A percentile compares a stretch with the other conserved stretches of the same genome.
Evolutionary conservation across 2,888 invertebrate species (phyloP).

Genomic region (Xestia rhomboidea): DNA sequence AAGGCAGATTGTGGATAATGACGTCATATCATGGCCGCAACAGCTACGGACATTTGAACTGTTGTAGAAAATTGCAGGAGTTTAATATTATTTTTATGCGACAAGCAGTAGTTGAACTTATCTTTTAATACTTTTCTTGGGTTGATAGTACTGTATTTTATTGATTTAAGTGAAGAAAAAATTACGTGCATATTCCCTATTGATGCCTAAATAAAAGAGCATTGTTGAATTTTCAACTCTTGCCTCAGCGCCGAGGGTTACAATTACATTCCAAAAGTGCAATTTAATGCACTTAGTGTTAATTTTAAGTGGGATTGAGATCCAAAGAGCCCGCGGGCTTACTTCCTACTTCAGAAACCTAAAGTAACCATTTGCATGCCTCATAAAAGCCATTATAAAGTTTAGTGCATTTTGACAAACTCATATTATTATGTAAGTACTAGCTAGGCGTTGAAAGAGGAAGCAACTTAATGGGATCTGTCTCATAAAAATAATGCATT

Average conservation of each 20-base stretch:
- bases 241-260: not conserved
- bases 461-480: constrained; percentile 59
- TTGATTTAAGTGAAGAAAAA: too few species aligned
- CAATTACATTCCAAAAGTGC: not conserved
- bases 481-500: constrained; percentile 77
- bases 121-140: too few species aligned
- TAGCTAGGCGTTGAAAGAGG: constrained; percentile 50
- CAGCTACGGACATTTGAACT: too few species aligned
- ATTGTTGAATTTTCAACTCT: not conserved
- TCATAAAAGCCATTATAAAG: constrained; percentile 21
- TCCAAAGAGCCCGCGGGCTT: not conserved
- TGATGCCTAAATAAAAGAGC: not conserved
- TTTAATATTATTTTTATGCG: too few species aligned
- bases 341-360: not conserved
- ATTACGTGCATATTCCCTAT: too few species aligned
- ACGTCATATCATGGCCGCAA: too few species aligned
- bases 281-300: not conserved
- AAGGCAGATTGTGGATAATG: too few species aligned
- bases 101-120: too few species aligned
- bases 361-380: constrained; percentile 16
- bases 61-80: too few species aligned
- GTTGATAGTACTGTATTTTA: too few species aligned
- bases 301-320: not conserved
- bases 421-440: constrained; percentile 11
- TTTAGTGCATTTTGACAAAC: constrained; percentile 22